A percentile compares a stretch with the other conserved stretches of the same genome.
Conservation (phyloP, 2,888 invertebrate genomes). For the Blomia tropicalis region DNA sequence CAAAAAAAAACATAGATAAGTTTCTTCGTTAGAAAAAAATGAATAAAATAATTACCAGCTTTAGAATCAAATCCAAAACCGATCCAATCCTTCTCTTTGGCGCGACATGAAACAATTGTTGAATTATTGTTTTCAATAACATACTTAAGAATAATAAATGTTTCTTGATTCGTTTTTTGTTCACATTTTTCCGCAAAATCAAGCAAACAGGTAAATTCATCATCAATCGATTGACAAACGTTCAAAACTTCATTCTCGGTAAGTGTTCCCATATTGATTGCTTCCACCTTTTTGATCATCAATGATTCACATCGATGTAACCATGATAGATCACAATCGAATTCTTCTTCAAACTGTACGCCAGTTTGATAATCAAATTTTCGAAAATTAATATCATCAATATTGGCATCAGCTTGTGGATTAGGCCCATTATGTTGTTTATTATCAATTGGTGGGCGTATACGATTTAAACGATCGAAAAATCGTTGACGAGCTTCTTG, state of each 20-base stretch:
- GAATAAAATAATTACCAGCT: neutral
- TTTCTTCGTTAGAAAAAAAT: too few relatives aligned
- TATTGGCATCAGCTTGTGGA: neutral
- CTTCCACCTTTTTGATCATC: neutral
- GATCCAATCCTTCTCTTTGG: neutral
- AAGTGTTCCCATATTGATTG: neutral
- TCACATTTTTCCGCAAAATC: neutral
- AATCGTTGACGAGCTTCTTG: neutral
- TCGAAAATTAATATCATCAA: neutral
- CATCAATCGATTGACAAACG: neutral
- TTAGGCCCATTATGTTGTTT: neutral
- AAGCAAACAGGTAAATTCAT: neutral
- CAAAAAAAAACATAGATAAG: neutral
- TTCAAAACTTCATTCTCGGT: neutral
- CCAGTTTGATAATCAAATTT: neutral
- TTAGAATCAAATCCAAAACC: neutral
- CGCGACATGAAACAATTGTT: neutral
- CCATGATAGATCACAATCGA: neutral
- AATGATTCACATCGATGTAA: neutral
- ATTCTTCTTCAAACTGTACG: conserved; percentile 3
- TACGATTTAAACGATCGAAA: neutral
- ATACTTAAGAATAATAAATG: neutral
- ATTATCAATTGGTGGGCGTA: neutral
- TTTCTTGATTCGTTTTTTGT: neutral
- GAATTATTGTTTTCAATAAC: neutral